Base-by-base conservation (phyloP, 2,113 vertebrate genomes). In the Epinephelus cyanopodus region DNA sequence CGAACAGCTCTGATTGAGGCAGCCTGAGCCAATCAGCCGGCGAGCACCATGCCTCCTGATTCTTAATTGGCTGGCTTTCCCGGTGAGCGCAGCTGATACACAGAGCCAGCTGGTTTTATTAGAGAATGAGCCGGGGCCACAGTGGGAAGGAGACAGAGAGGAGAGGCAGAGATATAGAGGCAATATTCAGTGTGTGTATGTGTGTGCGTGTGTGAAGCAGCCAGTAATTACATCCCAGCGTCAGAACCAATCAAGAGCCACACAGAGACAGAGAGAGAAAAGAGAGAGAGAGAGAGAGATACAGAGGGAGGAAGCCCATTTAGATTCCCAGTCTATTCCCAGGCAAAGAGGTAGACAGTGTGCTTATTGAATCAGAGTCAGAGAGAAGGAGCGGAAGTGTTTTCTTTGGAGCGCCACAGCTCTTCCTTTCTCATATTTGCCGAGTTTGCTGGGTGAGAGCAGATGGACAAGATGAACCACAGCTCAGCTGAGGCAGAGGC, bases 381-480 rank as follows among this genome's bases (percentile, higher is more conserved):
- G 77, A 72, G 77, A 86, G 85, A 82, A 80, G 65, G 60, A 79
- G 37, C 69, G 50, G 56, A 85, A 83, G 87, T 77, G 66, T 84
- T 74, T 73, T 75, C 62, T 84, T 21, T 68, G 83, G 87, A 68
- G 83, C 58, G 42, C 52, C 75, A 65, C 76, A 74, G 81, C 87
- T 91, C 84, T 42, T 81, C 84, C 74, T 69, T 79, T 79, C 63
- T 84, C 69, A 37, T 39, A 62, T 90, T 88, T 86, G 77, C 75
- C 58, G 50, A 84, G 82, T 79, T 70, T 66, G 75, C 68, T 60
- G 71, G 62, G 70, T 84, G 86, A 90, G 75, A 82, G 57, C 86
- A 77, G 80, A 92, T 86, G 84, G 89, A 91, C 88, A 95, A 94
- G 89, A 96, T 96, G 95, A 96, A 95, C 90, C 93, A 95, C 89